Conservation (phyloP, 2,888 invertebrate genomes). For the Tipula lateralis region DNA sequence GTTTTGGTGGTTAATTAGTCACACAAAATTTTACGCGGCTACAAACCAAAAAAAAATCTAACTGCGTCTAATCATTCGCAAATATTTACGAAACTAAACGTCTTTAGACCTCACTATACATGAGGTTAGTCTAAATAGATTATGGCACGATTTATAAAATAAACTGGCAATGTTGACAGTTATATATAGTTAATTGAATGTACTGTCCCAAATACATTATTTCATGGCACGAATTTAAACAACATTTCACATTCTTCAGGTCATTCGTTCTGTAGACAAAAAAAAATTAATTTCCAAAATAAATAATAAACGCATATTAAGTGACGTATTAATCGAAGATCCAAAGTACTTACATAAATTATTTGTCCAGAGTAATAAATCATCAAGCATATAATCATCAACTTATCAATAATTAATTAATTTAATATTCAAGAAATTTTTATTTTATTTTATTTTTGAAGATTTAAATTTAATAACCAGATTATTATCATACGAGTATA, state of each 20-base stretch:
- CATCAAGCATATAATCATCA: neutral
- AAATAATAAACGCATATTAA: neutral
- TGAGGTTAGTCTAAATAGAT: neutral
- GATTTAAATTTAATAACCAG: slow-evolving; percentile 1
- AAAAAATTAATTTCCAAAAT: neutral
- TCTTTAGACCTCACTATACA: neutral
- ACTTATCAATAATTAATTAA: slow-evolving; percentile 24
- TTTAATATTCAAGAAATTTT: neutral
- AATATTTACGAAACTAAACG: neutral
- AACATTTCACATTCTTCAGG: neutral
- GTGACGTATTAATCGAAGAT: neutral
- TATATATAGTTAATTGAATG: too few species aligned
- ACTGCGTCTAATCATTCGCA: neutral
- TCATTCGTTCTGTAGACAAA: neutral
- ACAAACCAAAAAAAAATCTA: neutral
- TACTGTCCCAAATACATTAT: neutral
- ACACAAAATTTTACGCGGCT: neutral
- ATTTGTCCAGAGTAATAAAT: neutral
- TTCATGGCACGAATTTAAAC: neutral
- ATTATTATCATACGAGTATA: neutral
- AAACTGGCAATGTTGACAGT: too few species aligned
- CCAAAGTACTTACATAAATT: neutral
- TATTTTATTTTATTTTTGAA: neutral
- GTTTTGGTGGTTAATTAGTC: slow-evolving; percentile 7
- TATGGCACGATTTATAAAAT: too few species aligned